Base-by-base conservation (phyloP, 2,888 invertebrate species). In the Mellilla xanthometata region DNA sequence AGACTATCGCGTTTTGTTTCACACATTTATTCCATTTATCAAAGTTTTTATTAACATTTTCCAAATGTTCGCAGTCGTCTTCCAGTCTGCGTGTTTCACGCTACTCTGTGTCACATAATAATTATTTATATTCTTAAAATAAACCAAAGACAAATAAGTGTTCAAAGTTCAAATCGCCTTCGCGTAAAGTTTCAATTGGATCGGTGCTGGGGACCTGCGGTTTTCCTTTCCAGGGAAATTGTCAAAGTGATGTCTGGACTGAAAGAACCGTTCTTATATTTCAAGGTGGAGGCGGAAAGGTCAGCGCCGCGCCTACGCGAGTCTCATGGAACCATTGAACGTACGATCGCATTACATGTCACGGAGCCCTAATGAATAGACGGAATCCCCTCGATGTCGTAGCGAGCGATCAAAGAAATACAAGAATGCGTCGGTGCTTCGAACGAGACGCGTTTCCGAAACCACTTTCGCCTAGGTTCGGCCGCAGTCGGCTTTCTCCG, bases 401-500 rank as follows among this genome's bases (percentile, higher is more conserved):
- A 44, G 44, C 57, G 45, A 26, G n/a, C 39, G 45, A 56, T 29
- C 59, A 54, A 66, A 68, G 68, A 70, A 71, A 71, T 68, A 70
- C 66, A 72, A 75, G 74, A 75, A 72, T 74, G 74, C 68, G 71
- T 68, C 64, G 63, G 60, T 62, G 64, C 63, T 63, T 61, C 62
- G 59, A 58, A 60, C 57, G 24, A 24, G 67, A 66, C 65, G 72
- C 72, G 75, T 66, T 77, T 76, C 81, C 81, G 77, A 83, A 77
- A 78, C 70, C 76, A 84, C 87, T 86, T 87, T 89, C 85, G 85
- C 81, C 76, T 67, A 60, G 74, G 62, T 59, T 87, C 90, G 89
- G 80, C 53, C 49, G 27, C 39, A 49, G 51, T 86, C 90, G 90
- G 76, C 63, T 49, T 53, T 64, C 66, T 67, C 76, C 86, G 88